These are phyloP conservation scores for Holotrichia oblita DNA, from an alignment of 1,140 invertebrate genomes.

Conservation along the genomic window DNA sequence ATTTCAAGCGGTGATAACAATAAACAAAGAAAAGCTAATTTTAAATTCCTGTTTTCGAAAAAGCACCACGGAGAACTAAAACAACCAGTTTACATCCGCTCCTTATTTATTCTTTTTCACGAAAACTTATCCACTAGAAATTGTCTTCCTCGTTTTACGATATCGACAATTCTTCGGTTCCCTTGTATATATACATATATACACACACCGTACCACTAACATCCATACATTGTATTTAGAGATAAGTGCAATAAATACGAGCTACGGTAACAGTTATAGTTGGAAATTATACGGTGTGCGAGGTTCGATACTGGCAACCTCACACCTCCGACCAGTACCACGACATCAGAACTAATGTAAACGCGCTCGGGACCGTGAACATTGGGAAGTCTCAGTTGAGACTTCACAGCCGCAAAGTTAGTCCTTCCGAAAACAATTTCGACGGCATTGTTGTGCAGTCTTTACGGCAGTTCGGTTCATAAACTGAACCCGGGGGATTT, in stretches of 20 bases:
- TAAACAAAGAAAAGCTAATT: too few relatives aligned
- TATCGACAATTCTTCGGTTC: neutral
- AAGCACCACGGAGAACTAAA: neutral
- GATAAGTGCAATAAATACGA: constrained; percentile 34
- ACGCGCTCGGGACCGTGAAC: neutral
- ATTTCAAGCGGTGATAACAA: too few relatives aligned
- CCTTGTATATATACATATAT: too few relatives aligned
- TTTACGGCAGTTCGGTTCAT: constrained; percentile 50
- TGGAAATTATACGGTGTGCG: constrained; percentile 38
- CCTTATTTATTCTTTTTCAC: neutral
- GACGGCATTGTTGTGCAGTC: constrained; percentile 48
- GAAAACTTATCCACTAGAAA: neutral
- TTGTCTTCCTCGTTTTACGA: neutral
- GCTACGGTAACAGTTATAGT: constrained; percentile 31
- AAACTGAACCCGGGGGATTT: constrained; percentile 50
- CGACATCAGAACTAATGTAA: constrained; percentile 37
- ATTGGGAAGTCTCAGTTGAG: neutral
- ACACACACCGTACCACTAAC: neutral
- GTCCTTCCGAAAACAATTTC: constrained; percentile 48
- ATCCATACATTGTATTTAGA: constrained; percentile 25
- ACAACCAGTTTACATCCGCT: neutral
- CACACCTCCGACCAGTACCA: neutral
- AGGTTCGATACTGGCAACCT: neutral
- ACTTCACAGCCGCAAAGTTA: constrained; percentile 38
- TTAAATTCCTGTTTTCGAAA: too few relatives aligned